phyloP scores from a whole-genome alignment of 2,113 vertebrate genomes.

The Bambusicola thoracicus region DNA sequence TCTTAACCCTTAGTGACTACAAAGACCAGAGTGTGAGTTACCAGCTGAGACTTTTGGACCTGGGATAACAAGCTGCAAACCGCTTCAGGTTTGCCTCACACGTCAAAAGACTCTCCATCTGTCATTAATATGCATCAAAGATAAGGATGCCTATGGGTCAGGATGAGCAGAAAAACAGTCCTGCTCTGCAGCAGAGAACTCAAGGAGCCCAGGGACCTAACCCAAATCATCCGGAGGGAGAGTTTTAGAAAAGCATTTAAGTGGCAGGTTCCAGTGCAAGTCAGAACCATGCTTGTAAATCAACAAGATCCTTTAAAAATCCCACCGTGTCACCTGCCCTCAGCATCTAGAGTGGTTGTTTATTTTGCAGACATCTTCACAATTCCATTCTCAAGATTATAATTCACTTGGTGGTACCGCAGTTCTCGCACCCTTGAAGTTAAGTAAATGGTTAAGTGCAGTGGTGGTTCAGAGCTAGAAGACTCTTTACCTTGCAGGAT shows the following conservation, averaged over 20 bases:
- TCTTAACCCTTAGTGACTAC: neutral
- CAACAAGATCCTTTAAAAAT: conserved; percentile 16
- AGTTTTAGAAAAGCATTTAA: conserved; percentile 3
- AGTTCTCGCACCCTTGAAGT: neutral
- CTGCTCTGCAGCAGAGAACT: neutral
- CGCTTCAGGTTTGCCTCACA: neutral
- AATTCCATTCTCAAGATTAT: neutral
- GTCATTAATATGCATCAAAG: neutral
- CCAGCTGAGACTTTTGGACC: neutral
- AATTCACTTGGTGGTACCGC: neutral
- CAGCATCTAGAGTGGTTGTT: neutral
- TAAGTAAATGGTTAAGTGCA: conserved; percentile 33
- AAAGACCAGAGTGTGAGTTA: neutral
- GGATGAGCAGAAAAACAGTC: neutral
- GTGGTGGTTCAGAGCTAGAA: conserved; percentile 11
- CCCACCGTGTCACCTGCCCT: neutral
- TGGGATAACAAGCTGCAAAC: neutral
- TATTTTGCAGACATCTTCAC: conserved; percentile 35
- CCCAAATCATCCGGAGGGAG: neutral
- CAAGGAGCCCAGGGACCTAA: neutral
- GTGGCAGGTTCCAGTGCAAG: neutral
- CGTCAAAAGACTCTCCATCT: neutral
- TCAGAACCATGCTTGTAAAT: neutral
- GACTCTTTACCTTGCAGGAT: neutral
- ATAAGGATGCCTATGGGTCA: neutral